phyloP scores from a whole-genome alignment of 2,113 vertebrate species.

The Casuarius casuarius region DNA sequence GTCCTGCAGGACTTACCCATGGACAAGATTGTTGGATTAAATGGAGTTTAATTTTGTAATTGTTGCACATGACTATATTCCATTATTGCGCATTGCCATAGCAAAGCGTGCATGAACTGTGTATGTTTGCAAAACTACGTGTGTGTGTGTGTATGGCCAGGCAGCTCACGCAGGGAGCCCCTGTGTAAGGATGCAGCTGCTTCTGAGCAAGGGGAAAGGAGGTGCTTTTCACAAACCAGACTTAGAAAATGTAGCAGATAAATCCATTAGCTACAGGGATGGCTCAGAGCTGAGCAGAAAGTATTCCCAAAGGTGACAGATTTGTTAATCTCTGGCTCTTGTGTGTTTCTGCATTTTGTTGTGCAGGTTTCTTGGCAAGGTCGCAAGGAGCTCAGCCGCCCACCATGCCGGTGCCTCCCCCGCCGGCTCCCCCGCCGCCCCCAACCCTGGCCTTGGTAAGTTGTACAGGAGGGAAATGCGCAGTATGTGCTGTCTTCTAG shows the following conservation, averaged over 20 bases:
- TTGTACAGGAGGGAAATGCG: background rate
- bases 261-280: background rate
- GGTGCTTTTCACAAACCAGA: background rate
- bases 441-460: constrained; percentile 88
- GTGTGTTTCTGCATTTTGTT: constrained; percentile 1
- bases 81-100: background rate
- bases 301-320: background rate
- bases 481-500: background rate
- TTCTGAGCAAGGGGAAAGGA: background rate
- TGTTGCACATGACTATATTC: background rate
- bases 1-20: background rate
- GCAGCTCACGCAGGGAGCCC: background rate
- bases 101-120: background rate
- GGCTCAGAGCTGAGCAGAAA: background rate
- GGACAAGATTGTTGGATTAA: background rate
- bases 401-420: constrained; percentile 93
- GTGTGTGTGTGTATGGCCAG: background rate
- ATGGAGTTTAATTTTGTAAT: background rate
- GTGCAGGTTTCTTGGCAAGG: constrained; percentile 68
- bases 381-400: constrained; percentile 57
- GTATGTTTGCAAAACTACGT: background rate
- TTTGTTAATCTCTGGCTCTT: background rate
- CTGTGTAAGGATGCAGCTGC: background rate
- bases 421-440: constrained; percentile 86
- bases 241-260: background rate